Evolutionary conservation across 2,797 vertebrate species (phyloP).

Genomic region (Molothrus ater): DNA sequence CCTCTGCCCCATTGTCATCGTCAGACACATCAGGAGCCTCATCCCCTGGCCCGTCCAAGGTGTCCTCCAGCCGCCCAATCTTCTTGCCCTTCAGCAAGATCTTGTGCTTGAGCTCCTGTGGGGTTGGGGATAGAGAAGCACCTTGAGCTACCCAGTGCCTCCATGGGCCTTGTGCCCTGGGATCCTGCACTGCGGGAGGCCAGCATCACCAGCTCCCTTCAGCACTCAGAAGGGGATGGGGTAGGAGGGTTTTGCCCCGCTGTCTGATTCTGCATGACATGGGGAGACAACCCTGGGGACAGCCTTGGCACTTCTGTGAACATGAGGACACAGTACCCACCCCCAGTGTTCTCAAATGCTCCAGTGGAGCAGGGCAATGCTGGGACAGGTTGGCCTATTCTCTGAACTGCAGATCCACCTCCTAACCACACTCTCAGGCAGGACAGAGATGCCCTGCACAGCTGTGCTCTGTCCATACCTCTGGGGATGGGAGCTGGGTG

Average conservation of each 20-base stretch:
- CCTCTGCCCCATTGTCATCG: constrained; percentile 80
- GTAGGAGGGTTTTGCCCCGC: neutral
- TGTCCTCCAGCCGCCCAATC: constrained; percentile 82
- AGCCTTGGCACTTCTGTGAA: neutral
- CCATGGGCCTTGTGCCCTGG: neutral
- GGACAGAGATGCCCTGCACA: neutral
- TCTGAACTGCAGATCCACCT: neutral
- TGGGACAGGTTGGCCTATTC: neutral
- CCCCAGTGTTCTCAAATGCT: neutral
- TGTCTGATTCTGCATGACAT: neutral
- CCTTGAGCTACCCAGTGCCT: neutral
- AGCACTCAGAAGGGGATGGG: neutral
- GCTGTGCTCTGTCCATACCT: constrained; percentile 71
- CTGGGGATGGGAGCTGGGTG: constrained; percentile 85
- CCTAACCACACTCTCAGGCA: neutral
- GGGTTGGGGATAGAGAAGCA: neutral
- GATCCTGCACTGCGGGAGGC: neutral
- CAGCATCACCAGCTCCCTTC: neutral
- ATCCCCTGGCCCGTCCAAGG: constrained; percentile 72
- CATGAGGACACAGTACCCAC: neutral
- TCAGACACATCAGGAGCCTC: constrained; percentile 77
- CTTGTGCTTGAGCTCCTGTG: constrained; percentile 87
- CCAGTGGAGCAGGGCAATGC: neutral
- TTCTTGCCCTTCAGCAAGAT: constrained; percentile 93
- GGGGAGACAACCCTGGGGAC: neutral